phyloP scores from a whole-genome alignment of 2,113 vertebrate species.

The Oxyruncus cristatus region DNA sequence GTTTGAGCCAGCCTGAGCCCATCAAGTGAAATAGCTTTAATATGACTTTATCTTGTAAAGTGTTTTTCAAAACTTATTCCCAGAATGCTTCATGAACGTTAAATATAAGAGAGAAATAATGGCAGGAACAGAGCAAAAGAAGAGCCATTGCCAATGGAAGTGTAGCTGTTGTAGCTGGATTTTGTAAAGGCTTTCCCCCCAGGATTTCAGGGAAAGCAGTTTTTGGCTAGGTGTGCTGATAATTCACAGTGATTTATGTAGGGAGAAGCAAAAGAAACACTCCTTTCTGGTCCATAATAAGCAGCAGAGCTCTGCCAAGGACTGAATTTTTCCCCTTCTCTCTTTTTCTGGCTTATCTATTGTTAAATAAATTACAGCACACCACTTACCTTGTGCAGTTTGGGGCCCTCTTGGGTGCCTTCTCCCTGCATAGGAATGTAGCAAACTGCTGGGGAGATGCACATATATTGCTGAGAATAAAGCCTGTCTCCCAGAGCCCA shows the following conservation, averaged over 20 bases:
- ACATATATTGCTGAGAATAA: background rate
- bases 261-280: slow-evolving; percentile 27
- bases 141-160: slow-evolving; percentile 11
- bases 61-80: slow-evolving; percentile 59
- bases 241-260: slow-evolving; percentile 48
- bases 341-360: background rate
- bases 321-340: background rate
- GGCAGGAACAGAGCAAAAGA: background rate
- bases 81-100: background rate
- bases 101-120: slow-evolving; percentile 41
- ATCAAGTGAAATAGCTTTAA: slow-evolving; percentile 42
- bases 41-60: slow-evolving; percentile 47
- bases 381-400: background rate
- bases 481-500: background rate
- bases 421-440: background rate
- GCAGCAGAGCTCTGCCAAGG: background rate
- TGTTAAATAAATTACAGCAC: background rate
- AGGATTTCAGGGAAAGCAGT: background rate
- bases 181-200: background rate
- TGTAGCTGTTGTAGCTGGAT: background rate
- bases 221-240: background rate
- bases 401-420: background rate
- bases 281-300: slow-evolving; percentile 12
- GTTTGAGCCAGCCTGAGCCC: slow-evolving; percentile 24
- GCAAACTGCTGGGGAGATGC: background rate